These are phyloP conservation scores for Actinernus sp. DNA, from an alignment of 92 coral and sea anemone species.

Conservation along the genomic window DNA sequence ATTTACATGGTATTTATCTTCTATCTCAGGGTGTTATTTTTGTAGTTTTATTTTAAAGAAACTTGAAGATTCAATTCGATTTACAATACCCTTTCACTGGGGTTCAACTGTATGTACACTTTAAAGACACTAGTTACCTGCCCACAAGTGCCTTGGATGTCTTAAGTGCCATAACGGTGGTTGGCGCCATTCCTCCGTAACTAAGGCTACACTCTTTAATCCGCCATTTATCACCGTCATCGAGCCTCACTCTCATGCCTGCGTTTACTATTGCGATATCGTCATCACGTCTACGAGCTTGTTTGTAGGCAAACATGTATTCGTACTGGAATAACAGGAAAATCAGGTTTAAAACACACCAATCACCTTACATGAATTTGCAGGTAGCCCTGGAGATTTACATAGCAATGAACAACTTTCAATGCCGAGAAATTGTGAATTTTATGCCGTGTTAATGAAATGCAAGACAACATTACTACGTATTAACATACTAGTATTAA, in stretches of 20 bases:
- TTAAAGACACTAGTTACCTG: constrained; percentile 33
- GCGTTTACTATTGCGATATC: constrained; percentile 90
- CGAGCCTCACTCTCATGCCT: constrained; percentile 82
- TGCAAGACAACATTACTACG: too few relatives aligned
- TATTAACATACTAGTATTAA: too few relatives aligned
- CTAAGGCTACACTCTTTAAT: constrained; percentile 79
- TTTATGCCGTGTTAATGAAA: too few relatives aligned
- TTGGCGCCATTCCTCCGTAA: constrained; percentile 94
- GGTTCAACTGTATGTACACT: not conserved
- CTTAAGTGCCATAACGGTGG: constrained; percentile 87
- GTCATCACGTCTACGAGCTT: constrained; percentile 93
- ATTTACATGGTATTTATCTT: too few relatives aligned
- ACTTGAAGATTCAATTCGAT: too few relatives aligned
- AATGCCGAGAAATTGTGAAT: too few relatives aligned
- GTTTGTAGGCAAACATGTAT: constrained; percentile 82
- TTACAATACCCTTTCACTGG: not conserved
- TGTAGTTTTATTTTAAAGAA: too few relatives aligned
- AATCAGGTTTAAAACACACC: too few relatives aligned
- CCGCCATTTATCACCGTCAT: constrained; percentile 21
- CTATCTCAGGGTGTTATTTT: too few relatives aligned
- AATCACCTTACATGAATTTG: too few relatives aligned
- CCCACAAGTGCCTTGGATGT: constrained; percentile 76
- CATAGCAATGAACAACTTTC: too few relatives aligned
- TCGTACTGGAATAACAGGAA: constrained; percentile 75
- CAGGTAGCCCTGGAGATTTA: too few relatives aligned